These are phyloP conservation scores for Heliconius eleuchia DNA, from an alignment of 1,140 invertebrate species.

Conservation along the genomic window DNA sequence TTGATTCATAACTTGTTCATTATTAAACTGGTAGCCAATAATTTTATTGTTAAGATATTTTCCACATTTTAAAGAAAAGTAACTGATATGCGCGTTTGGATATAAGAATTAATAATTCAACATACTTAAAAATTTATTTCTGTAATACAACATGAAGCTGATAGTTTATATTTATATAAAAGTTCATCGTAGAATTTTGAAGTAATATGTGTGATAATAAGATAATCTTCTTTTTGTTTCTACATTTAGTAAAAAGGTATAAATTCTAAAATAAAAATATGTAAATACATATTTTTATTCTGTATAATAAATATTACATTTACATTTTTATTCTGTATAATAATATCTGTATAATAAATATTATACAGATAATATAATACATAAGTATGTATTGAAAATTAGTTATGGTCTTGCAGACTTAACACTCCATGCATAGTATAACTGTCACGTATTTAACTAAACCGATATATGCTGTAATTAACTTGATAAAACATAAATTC, in stretches of 20 bases:
- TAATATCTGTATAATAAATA: too few species aligned
- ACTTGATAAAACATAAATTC: not conserved
- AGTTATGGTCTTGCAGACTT: too few species aligned
- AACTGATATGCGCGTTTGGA: not conserved
- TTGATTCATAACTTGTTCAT: not conserved
- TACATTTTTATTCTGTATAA: too few species aligned
- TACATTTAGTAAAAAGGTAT: not conserved
- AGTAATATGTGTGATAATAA: too few species aligned
- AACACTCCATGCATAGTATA: too few species aligned
- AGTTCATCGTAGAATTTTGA: not conserved
- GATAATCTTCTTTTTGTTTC: not conserved
- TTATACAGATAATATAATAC: too few species aligned
- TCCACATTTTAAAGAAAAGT: not conserved
- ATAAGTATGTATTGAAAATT: too few species aligned
- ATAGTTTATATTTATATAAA: not conserved
- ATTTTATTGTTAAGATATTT: not conserved
- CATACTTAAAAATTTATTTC: not conserved
- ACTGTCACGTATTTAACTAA: too few species aligned
- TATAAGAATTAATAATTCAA: not conserved
- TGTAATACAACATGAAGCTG: constrained; percentile 5
- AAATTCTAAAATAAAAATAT: not conserved
- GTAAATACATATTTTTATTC: too few species aligned
- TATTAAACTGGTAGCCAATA: not conserved
- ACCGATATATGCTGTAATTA: not conserved
- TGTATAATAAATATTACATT: too few species aligned